Conservation (phyloP, 2,113 vertebrate species). For the Anguilla rostrata region DNA sequence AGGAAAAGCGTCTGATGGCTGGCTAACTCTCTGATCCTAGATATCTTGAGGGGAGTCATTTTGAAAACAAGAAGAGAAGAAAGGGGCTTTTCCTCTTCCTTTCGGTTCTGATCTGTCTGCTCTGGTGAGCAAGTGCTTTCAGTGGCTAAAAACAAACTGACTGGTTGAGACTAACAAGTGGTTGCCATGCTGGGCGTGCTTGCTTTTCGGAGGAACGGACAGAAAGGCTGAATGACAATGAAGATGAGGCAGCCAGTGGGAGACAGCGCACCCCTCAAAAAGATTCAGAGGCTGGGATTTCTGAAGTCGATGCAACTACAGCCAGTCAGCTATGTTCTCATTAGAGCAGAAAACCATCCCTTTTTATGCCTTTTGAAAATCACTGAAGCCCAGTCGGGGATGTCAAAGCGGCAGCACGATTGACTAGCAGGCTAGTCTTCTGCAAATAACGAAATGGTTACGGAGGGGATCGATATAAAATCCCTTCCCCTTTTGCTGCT, state of each 20-base stretch:
- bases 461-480: slow-evolving; percentile 44
- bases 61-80: slow-evolving; percentile 42
- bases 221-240: slow-evolving; percentile 72
- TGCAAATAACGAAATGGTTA: slow-evolving; percentile 41
- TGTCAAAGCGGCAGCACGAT: slow-evolving; percentile 8
- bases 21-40: slow-evolving; percentile 38
- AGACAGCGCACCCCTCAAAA: slow-evolving; percentile 46
- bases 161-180: slow-evolving; percentile 70
- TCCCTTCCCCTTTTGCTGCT: slow-evolving; percentile 24
- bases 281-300: slow-evolving; percentile 42
- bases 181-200: slow-evolving; percentile 66
- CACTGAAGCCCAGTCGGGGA: slow-evolving; percentile 26
- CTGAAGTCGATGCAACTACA: slow-evolving; percentile 22
- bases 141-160: slow-evolving; percentile 57
- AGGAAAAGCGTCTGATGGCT: slow-evolving; percentile 43
- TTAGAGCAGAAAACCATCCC: neutral
- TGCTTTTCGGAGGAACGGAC: slow-evolving; percentile 57
- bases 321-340: slow-evolving; percentile 15
- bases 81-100: slow-evolving; percentile 38
- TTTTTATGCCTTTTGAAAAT: slow-evolving; percentile 10
- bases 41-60: slow-evolving; percentile 48
- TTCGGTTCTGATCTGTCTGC: slow-evolving; percentile 34
- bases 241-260: slow-evolving; percentile 60
- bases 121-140: slow-evolving; percentile 27
- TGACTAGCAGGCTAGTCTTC: slow-evolving; percentile 31